These are phyloP conservation scores for Rapana venosa DNA, from an alignment of 2,888 invertebrate genomes.

Conservation along the genomic window DNA sequence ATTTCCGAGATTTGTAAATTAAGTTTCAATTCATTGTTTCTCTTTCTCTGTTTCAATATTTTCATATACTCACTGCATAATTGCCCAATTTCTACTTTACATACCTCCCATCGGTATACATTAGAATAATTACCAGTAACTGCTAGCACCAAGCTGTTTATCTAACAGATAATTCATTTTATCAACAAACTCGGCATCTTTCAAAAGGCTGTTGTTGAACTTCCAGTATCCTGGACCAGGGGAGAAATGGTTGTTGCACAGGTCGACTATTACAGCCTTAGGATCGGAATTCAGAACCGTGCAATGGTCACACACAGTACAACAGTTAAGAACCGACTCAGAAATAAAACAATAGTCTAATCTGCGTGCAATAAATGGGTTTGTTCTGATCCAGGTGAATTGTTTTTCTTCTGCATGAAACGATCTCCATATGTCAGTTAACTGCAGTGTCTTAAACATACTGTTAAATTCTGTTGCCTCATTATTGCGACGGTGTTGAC, in stretches of 20 bases:
- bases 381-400: background rate
- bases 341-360: background rate
- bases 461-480: background rate
- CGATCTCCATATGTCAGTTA: background rate
- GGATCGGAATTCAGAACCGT: background rate
- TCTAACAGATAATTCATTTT: background rate
- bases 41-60: no score
- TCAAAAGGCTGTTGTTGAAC: background rate
- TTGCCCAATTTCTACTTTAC: no score
- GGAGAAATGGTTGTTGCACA: background rate
- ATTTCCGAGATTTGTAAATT: no score
- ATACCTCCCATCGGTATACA: no score
- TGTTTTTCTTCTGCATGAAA: background rate
- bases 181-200: background rate
- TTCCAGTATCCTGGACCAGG: background rate
- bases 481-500: background rate
- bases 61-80: no score
- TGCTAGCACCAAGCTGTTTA: background rate
- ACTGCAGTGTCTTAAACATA: background rate
- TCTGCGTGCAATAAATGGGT: background rate
- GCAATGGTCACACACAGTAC: background rate
- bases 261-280: background rate
- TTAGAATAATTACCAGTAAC: no score
- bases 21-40: no score
- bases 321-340: background rate